These are phyloP conservation scores for Patagioenas fasciata DNA, from an alignment of 2,113 vertebrate species.

Conservation along the genomic window DNA sequence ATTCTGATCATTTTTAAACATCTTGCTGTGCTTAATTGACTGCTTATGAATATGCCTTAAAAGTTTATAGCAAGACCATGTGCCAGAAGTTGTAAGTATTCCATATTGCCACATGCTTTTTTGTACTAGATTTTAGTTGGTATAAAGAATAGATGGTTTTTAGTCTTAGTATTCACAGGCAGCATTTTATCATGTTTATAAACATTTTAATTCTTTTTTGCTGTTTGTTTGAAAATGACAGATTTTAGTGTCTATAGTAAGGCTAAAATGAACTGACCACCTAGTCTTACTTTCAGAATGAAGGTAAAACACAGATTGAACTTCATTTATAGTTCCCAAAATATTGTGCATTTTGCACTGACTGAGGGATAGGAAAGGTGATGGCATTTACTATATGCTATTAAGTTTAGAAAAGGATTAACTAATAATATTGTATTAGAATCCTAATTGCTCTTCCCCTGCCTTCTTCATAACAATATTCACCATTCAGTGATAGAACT, in stretches of 20 bases:
- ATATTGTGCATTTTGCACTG: background rate
- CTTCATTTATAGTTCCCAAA: background rate
- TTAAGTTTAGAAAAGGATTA: background rate
- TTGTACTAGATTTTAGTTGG: background rate
- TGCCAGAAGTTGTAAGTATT: background rate
- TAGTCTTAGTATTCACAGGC: background rate
- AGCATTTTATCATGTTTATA: background rate
- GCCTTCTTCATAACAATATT: background rate
- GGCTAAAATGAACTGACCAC: background rate
- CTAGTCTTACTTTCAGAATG: background rate
- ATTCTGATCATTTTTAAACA: background rate
- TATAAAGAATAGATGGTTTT: background rate
- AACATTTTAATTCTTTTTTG: background rate
- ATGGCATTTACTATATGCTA: background rate
- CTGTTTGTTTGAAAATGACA: background rate
- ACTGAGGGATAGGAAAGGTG: background rate
- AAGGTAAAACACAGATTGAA: background rate
- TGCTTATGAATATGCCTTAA: background rate
- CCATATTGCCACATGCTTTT: background rate
- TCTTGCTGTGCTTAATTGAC: background rate
- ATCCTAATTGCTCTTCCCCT: background rate
- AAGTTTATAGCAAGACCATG: background rate
- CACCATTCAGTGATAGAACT: background rate
- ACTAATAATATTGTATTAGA: background rate
- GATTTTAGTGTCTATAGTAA: background rate